These are phyloP conservation scores for Volucella inanis DNA, from an alignment of 2,888 invertebrate species.

Conservation along the genomic window DNA sequence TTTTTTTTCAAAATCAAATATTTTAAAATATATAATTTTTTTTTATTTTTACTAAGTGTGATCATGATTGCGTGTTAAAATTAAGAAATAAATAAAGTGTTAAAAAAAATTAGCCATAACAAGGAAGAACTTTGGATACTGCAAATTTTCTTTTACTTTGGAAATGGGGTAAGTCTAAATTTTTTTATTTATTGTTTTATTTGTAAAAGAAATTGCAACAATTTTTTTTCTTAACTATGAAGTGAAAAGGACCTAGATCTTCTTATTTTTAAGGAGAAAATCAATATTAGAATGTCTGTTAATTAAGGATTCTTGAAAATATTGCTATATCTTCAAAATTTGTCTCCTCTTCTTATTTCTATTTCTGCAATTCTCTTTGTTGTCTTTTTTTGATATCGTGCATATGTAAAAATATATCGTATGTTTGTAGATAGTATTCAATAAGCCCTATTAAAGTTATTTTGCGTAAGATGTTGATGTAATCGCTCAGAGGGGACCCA, in stretches of 20 bases:
- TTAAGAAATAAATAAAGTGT: neutral
- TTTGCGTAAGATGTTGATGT: too few relatives aligned
- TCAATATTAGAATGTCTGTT: too few relatives aligned
- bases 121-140: conserved; percentile 47
- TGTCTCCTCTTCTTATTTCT: too few relatives aligned
- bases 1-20: neutral
- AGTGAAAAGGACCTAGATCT: neutral
- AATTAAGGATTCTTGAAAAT: too few relatives aligned
- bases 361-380: too few relatives aligned
- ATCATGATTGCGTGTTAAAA: conserved; percentile 10
- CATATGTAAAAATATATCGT: too few relatives aligned
- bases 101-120: neutral
- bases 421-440: too few relatives aligned
- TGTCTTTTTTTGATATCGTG: too few relatives aligned
- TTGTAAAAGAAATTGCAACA: conserved; percentile 47
- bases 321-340: too few relatives aligned
- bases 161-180: conserved; percentile 36
- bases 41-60: conserved; percentile 37
- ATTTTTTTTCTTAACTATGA: conserved; percentile 5
- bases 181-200: neutral
- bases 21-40: conserved; percentile 37
- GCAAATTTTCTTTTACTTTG: neutral
- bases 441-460: too few relatives aligned
- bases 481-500: too few relatives aligned
- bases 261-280: neutral